Evolutionary conservation across 2,113 vertebrate species (phyloP).

Genomic region (Erpornis zantholeuca): DNA sequence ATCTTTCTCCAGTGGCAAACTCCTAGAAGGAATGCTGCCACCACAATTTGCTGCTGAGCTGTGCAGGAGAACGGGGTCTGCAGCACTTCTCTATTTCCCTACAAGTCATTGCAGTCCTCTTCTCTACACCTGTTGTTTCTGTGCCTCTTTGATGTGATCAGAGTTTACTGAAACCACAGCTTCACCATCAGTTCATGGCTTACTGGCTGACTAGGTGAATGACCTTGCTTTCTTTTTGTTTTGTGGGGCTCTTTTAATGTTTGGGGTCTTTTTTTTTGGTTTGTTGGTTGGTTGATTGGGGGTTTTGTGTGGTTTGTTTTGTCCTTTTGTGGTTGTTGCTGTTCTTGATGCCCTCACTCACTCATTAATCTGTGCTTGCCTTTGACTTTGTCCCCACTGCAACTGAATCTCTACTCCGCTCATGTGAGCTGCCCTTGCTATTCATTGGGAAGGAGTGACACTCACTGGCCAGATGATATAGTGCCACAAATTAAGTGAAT

Average conservation of each 20-base stretch:
- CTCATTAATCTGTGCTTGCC: neutral
- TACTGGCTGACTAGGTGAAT: neutral
- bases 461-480: neutral
- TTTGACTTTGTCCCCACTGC: neutral
- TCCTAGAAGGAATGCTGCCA: neutral
- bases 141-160: neutral
- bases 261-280: too few relatives aligned
- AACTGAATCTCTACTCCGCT: neutral
- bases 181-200: neutral
- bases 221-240: neutral
- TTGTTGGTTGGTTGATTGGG: neutral
- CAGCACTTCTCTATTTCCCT: neutral
- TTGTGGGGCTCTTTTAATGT: neutral
- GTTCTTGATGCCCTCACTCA: neutral
- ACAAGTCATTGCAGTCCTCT: neutral
- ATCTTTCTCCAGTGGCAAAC: neutral
- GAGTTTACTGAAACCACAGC: neutral
- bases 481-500: neutral
- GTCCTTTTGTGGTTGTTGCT: neutral
- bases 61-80: neutral
- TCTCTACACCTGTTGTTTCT: neutral
- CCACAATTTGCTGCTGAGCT: neutral
- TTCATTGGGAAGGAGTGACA: slow-evolving; percentile 4
- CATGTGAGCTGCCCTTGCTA: neutral
- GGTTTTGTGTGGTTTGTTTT: neutral